Percentiles rank a stretch among this genome's conserved stretches.
Conservation (phyloP, 2,797 vertebrate genomes). For the Diglossa cyanea region DNA sequence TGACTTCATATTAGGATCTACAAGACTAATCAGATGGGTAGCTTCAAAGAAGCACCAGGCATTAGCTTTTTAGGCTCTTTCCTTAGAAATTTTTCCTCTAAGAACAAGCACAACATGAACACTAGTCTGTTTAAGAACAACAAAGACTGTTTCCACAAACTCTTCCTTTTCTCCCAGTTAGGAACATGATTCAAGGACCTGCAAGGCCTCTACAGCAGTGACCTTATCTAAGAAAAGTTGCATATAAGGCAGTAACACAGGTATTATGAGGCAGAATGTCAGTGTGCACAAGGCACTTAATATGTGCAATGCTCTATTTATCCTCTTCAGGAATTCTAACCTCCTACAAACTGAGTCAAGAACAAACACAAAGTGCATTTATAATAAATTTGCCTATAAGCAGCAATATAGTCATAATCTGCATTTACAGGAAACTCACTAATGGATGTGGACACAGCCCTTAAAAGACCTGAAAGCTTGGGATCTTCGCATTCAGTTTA, state of each 20-base stretch:
- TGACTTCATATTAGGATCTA: conserved; percentile 32
- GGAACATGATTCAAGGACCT: background rate
- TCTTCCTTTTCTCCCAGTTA: background rate
- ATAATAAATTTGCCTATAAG: background rate
- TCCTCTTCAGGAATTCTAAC: background rate
- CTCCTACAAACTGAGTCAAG: background rate
- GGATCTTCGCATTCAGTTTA: background rate
- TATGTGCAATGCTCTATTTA: background rate
- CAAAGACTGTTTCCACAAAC: background rate
- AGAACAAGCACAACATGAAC: background rate
- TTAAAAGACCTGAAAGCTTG: background rate
- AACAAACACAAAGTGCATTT: background rate
- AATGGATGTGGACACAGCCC: background rate
- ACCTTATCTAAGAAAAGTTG: background rate
- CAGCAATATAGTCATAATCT: background rate
- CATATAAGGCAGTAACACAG: background rate
- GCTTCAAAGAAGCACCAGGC: conserved; percentile 17
- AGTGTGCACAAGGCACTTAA: background rate
- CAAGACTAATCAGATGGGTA: background rate
- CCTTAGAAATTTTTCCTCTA: background rate
- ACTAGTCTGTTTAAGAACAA: background rate
- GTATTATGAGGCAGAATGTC: background rate
- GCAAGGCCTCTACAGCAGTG: background rate
- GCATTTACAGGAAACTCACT: conserved; percentile 27
- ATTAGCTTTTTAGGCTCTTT: conserved; percentile 9